Evolutionary conservation across 2,888 invertebrate genomes (phyloP).

Genomic region (Agapetus fuscipes): DNA sequence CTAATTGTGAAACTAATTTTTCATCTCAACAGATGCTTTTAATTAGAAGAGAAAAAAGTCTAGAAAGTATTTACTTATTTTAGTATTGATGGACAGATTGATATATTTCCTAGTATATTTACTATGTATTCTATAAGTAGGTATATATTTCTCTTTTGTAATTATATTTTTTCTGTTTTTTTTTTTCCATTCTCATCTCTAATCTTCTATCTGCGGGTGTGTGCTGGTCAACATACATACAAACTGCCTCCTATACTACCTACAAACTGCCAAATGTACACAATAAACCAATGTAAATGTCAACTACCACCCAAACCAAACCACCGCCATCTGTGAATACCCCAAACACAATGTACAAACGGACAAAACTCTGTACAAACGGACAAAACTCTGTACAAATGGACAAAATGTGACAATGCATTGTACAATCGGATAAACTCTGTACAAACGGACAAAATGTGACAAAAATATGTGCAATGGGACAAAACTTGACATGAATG

Average conservation of each 20-base stretch:
- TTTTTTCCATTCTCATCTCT: constrained; percentile 47
- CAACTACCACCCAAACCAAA: constrained; percentile 14
- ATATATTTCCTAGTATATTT: neutral
- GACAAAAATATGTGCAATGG: too few species aligned
- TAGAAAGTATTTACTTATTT: too few species aligned
- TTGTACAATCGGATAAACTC: too few species aligned
- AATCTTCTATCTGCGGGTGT: constrained; percentile 35
- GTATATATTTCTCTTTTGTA: constrained; percentile 16
- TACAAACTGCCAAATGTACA: constrained; percentile 12
- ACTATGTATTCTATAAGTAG: neutral
- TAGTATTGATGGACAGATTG: too few species aligned
- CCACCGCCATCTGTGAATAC: constrained; percentile 4
- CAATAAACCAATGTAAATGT: constrained; percentile 18
- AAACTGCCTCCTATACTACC: constrained; percentile 13
- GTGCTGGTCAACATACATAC: constrained; percentile 36
- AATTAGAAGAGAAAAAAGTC: too few species aligned
- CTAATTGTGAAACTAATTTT: neutral
- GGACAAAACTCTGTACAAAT: too few species aligned
- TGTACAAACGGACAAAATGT: too few species aligned
- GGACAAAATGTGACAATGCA: too few species aligned
- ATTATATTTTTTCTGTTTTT: constrained; percentile 41
- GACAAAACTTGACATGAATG: too few species aligned
- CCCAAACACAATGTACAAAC: too few species aligned
- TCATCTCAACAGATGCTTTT: too few species aligned
- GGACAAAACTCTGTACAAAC: constrained; percentile 3